phyloP scores from a whole-genome alignment of 2,113 vertebrate genomes.

The Ageneiosus marmoratus region DNA sequence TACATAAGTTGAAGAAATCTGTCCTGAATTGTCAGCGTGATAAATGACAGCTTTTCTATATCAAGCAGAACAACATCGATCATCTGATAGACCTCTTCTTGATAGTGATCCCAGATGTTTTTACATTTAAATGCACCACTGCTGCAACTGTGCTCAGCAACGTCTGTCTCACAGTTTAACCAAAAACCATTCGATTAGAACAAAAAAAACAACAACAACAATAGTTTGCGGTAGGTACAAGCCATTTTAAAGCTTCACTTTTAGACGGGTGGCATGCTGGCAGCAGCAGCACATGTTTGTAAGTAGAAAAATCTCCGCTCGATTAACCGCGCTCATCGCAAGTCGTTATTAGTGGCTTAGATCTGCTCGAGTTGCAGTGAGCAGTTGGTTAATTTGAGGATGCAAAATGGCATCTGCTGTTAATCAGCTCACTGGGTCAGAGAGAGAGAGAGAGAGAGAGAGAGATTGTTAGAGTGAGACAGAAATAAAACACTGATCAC shows the following conservation, averaged over 20 bases:
- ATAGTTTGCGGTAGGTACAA: too few species aligned
- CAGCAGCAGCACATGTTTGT: slow-evolving; percentile 20
- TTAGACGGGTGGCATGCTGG: neutral
- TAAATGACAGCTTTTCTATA: too few species aligned
- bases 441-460: neutral
- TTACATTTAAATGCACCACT: neutral
- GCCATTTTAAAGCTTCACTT: neutral
- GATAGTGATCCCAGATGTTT: neutral
- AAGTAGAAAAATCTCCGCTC: slow-evolving; percentile 40
- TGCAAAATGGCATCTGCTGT: slow-evolving; percentile 24
- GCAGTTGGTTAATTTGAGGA: slow-evolving; percentile 45
- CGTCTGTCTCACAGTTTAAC: neutral
- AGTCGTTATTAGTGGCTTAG: slow-evolving; percentile 50
- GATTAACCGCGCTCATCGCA: slow-evolving; percentile 46
- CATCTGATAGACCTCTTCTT: neutral
- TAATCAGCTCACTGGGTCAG: neutral
- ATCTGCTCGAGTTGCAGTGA: slow-evolving; percentile 41
- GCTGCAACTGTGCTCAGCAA: neutral
- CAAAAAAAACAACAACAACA: neutral
- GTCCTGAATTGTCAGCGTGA: neutral
- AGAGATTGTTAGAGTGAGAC: neutral
- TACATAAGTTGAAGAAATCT: neutral
- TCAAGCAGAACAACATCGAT: too few species aligned
- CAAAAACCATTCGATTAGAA: neutral
- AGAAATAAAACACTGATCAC: neutral